Evolutionary conservation across 2,113 vertebrate genomes (phyloP).

Genomic region (Bubo blakistoni): DNA sequence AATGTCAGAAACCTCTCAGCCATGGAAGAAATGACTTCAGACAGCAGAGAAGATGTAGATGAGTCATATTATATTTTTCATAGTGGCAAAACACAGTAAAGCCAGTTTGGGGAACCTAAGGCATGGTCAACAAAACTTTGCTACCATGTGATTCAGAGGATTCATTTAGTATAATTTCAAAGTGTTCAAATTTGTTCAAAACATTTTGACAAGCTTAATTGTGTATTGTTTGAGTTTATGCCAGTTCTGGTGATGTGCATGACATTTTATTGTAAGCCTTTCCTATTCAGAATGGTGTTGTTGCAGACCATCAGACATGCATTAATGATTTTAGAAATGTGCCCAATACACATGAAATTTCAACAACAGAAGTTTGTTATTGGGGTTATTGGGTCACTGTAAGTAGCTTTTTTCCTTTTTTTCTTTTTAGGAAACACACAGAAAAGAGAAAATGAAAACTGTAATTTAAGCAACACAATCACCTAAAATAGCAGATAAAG

Average conservation of each 20-base stretch:
- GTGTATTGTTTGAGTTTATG: not conserved
- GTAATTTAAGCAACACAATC: not conserved
- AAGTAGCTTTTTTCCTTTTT: not conserved
- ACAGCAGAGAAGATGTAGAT: not conserved
- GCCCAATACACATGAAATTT: not conserved
- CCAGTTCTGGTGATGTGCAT: not conserved
- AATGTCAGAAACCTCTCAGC: not conserved
- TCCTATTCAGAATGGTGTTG: rapidly evolving
- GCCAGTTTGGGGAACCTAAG: not conserved
- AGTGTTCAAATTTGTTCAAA: not conserved
- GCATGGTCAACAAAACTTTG: not conserved
- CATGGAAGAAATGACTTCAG: not conserved
- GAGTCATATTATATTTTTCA: not conserved
- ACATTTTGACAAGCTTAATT: not conserved
- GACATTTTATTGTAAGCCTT: not conserved
- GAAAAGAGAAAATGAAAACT: not conserved
- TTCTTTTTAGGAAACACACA: not conserved
- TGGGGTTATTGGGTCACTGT: not conserved
- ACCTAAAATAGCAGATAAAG: not conserved
- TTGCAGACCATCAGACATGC: not conserved
- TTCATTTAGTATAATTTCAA: not conserved
- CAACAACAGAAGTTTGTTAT: not conserved
- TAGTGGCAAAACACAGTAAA: not conserved
- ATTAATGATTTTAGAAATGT: not conserved
- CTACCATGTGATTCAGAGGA: not conserved